phyloP scores from a whole-genome alignment of 2,888 invertebrate species.

The Chrysotoxum bicinctum region DNA sequence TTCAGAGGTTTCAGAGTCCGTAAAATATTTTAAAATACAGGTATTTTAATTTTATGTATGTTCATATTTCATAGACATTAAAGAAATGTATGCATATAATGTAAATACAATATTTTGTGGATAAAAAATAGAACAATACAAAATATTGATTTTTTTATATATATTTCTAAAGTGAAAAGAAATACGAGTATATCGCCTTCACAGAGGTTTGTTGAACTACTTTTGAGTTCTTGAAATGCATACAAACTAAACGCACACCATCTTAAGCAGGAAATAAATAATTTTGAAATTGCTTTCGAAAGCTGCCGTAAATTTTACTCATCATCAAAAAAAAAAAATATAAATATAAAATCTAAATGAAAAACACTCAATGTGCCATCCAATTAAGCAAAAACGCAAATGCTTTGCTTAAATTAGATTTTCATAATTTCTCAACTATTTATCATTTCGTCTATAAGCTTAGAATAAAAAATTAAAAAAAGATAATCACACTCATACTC shows the following conservation, averaged over 20 bases:
- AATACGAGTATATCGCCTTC: background rate
- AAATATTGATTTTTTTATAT: too few relatives aligned
- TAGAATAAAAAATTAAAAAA: constrained; percentile 3
- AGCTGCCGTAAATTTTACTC: constrained; percentile 21
- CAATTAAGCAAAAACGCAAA: constrained; percentile 37
- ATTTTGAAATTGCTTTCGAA: background rate
- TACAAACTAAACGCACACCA: background rate
- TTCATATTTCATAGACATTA: too few relatives aligned
- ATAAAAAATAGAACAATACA: too few relatives aligned
- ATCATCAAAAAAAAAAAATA: background rate
- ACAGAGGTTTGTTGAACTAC: background rate
- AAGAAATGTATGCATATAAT: too few relatives aligned
- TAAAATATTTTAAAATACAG: too few relatives aligned
- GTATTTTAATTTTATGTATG: too few relatives aligned
- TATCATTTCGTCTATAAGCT: constrained; percentile 50
- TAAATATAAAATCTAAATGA: background rate
- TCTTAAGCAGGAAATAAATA: constrained; percentile 10
- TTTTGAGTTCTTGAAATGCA: background rate
- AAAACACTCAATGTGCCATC: constrained; percentile 37
- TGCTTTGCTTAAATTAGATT: constrained; percentile 70
- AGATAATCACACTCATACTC: constrained; percentile 38
- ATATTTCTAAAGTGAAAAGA: background rate
- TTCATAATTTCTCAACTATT: constrained; percentile 67
- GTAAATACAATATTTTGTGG: too few relatives aligned
- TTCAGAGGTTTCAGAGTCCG: too few relatives aligned